Evolutionary conservation across 2,888 invertebrate genomes (phyloP).

Genomic region (Salpingus planirostris): DNA sequence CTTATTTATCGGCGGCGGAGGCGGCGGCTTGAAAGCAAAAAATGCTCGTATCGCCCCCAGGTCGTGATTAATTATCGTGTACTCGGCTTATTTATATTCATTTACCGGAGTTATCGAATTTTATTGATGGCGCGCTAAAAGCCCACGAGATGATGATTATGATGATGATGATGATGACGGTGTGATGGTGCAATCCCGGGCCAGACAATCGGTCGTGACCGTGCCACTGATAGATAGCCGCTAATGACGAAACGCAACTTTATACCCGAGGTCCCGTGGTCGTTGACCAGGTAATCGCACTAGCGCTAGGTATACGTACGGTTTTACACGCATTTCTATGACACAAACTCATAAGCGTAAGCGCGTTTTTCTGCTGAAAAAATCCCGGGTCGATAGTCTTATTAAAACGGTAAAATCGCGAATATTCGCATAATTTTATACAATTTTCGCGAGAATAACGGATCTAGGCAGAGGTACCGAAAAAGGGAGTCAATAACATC

Average conservation of each 20-base stretch:
- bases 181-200: no score
- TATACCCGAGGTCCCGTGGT: conserved; percentile 10
- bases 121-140: conserved; percentile 3
- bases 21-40: not conserved
- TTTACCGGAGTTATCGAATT: conserved; percentile 1
- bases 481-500: no score
- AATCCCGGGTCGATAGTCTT: conserved; percentile 15
- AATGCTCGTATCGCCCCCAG: not conserved
- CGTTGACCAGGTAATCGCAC: conserved; percentile 17
- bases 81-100: not conserved
- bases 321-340: no score
- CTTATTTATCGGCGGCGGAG: conserved; percentile 2
- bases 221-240: conserved; percentile 2
- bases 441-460: no score
- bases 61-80: not conserved
- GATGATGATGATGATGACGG: no score
- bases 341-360: no score
- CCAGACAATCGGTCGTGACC: conserved; percentile 1
- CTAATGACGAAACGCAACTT: conserved; percentile 6
- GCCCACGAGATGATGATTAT: not conserved
- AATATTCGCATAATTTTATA: conserved; percentile 17
- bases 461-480: no score
- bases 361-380: no score
- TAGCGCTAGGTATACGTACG: no score
- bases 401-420: conserved; percentile 19